Conservation (phyloP, 2,888 invertebrate species). For the Oligia fasciuncula region DNA sequence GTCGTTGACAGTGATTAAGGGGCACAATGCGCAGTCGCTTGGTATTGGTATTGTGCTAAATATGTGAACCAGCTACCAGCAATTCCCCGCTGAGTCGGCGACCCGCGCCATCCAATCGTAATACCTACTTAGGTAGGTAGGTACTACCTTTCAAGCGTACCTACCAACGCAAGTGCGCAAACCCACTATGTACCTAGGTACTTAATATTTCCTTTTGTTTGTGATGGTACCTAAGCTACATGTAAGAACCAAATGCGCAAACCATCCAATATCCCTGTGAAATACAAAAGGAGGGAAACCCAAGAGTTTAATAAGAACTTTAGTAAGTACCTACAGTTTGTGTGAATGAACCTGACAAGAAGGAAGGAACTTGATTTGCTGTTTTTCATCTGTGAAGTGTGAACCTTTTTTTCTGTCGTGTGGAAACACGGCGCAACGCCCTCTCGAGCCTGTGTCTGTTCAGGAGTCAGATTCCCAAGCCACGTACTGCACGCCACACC, state of each 20-base stretch:
- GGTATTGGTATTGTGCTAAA: conserved; percentile 5
- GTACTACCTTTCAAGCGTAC: not conserved
- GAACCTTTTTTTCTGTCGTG: too few species aligned
- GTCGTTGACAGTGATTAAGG: conserved; percentile 30
- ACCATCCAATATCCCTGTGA: not conserved
- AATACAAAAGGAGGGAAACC: not conserved
- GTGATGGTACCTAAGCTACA: not conserved
- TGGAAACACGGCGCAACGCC: not conserved
- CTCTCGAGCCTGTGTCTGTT: not conserved
- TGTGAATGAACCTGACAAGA: not conserved
- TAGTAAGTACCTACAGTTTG: not conserved
- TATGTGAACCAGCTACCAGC: conserved; percentile 1
- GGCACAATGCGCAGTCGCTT: conserved; percentile 29
- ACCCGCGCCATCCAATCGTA: not conserved
- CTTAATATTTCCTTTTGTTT: not conserved
- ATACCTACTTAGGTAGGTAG: not conserved
- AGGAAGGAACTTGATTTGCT: not conserved
- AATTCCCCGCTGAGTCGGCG: not conserved
- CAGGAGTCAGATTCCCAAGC: not conserved
- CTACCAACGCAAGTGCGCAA: not conserved
- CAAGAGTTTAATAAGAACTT: not conserved
- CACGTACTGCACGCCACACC: not conserved
- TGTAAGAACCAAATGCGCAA: too few species aligned
- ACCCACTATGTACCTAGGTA: not conserved
- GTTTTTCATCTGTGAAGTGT: not conserved